phyloP scores from a whole-genome alignment of 2,113 vertebrate genomes.

The Ptyas mucosa region DNA sequence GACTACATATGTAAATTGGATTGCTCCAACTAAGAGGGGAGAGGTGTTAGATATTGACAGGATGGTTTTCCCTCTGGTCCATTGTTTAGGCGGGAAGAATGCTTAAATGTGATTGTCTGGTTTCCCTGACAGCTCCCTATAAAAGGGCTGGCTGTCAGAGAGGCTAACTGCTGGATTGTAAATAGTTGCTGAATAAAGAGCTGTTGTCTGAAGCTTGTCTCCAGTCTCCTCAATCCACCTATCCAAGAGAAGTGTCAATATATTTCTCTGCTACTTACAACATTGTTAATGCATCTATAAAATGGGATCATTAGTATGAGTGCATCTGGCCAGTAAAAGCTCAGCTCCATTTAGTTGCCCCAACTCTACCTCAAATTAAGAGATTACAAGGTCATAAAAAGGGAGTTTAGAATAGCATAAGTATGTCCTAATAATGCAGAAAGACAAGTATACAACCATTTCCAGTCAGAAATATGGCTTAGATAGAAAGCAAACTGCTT shows the following conservation, averaged over 20 bases:
- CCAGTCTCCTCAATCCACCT: no score
- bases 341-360: neutral
- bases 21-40: no score
- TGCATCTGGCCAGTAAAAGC: neutral
- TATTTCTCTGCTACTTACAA: neutral
- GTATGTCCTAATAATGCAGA: slow-evolving; percentile 19
- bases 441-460: slow-evolving; percentile 34
- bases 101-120: no score
- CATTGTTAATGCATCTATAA: neutral
- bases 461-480: slow-evolving; percentile 31
- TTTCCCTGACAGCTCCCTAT: no score
- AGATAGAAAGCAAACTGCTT: slow-evolving; percentile 52
- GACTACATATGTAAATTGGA: no score
- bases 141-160: no score
- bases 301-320: slow-evolving; percentile 26
- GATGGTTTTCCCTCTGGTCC: no score
- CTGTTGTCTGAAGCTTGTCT: no score
- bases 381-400: neutral
- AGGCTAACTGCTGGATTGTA: no score
- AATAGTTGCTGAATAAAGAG: no score
- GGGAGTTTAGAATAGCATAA: slow-evolving; percentile 21
- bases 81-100: no score
- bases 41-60: no score
- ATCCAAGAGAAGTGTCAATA: neutral
- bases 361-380: neutral